phyloP scores from a whole-genome alignment of 2,888 invertebrate genomes.

The Lamproptera curius region DNA sequence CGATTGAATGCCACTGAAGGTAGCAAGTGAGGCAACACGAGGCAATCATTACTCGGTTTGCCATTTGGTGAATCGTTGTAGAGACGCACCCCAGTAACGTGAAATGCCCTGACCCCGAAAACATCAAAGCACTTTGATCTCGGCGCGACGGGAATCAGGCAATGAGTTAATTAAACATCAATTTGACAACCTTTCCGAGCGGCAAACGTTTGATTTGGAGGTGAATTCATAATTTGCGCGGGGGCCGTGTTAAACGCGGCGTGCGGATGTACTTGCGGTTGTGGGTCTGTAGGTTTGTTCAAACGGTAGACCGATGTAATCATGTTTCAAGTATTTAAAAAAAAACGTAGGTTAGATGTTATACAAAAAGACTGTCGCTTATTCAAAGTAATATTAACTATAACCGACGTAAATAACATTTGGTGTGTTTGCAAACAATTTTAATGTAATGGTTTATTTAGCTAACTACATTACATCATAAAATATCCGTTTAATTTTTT shows the following conservation, averaged over 20 bases:
- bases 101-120: conserved; percentile 39
- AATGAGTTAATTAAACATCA: conserved; percentile 63
- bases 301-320: too few species aligned
- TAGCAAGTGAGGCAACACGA: conserved; percentile 10
- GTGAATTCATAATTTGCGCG: conserved; percentile 17
- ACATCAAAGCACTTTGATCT: conserved; percentile 53
- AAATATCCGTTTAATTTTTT: too few species aligned
- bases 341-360: too few species aligned
- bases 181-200: conserved; percentile 38
- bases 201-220: conserved; percentile 20
- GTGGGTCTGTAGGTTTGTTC: not conserved
- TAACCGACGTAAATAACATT: too few species aligned
- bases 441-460: too few species aligned
- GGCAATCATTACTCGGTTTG: conserved; percentile 22
- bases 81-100: conserved; percentile 26
- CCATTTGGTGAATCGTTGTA: conserved; percentile 23
- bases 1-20: conserved; percentile 5
- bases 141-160: conserved; percentile 44
- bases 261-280: conserved; percentile 4
- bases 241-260: conserved; percentile 18
- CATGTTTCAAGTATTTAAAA: too few species aligned
- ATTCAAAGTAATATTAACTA: too few species aligned
- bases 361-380: too few species aligned
- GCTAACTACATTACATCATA: too few species aligned
- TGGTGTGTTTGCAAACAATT: too few species aligned